phyloP scores from a whole-genome alignment of 2,888 invertebrate genomes.

The Napeogenes sylphis region DNA sequence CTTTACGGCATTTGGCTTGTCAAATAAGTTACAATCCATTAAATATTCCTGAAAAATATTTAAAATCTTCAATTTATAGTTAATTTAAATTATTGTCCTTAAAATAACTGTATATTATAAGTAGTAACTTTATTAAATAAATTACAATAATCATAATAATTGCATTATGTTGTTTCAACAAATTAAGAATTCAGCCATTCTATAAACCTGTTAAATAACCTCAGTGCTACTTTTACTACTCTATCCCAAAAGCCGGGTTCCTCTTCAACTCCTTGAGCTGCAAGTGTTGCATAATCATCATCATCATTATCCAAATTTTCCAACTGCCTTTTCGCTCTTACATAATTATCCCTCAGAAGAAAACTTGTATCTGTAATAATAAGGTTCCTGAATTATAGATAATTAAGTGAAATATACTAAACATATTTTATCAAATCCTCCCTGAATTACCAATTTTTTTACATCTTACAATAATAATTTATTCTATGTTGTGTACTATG shows the following conservation, averaged over 20 bases:
- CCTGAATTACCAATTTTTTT: too few relatives aligned
- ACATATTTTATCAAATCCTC: not conserved
- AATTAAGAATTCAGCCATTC: conserved; percentile 65
- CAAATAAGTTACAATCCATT: conserved; percentile 59
- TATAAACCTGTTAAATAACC: conserved; percentile 62
- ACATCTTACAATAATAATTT: not conserved
- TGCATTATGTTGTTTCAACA: conserved; percentile 15
- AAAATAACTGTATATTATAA: not conserved
- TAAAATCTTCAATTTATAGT: conserved; percentile 35
- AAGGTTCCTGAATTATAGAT: not conserved
- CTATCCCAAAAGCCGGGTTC: conserved; percentile 69
- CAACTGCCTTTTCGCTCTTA: conserved; percentile 53
- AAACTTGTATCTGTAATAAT: conserved; percentile 10
- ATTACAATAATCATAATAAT: conserved; percentile 1
- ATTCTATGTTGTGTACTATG: not conserved
- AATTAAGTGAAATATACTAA: not conserved
- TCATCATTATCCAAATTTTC: conserved; percentile 61
- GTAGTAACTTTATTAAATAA: not conserved
- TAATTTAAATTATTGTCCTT: conserved; percentile 1
- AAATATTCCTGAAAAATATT: conserved; percentile 46
- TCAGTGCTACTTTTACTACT: conserved; percentile 65
- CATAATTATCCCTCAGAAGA: not conserved
- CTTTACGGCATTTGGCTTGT: conserved; percentile 44
- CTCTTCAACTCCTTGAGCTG: conserved; percentile 52
- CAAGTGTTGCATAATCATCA: conserved; percentile 49